These are phyloP conservation scores for Antheraea yamamai DNA, from an alignment of 2,888 invertebrate genomes.

Conservation along the genomic window DNA sequence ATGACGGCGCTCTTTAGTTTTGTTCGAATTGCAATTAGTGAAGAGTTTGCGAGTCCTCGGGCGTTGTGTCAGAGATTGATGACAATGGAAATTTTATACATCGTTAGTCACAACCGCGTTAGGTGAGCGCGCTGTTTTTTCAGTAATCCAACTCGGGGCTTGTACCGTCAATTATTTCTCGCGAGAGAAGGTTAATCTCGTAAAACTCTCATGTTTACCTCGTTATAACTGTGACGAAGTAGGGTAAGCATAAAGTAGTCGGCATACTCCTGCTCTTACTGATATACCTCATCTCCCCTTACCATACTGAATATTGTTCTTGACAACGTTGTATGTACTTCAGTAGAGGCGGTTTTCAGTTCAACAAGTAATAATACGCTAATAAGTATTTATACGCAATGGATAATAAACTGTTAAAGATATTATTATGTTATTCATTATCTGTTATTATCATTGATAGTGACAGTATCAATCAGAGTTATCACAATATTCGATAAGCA, in stretches of 20 bases:
- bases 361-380: too few relatives aligned
- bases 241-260: slow-evolving; percentile 31
- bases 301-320: neutral
- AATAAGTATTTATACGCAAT: too few relatives aligned
- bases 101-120: slow-evolving; percentile 79
- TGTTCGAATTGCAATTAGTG: slow-evolving; percentile 82
- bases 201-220: slow-evolving; percentile 12
- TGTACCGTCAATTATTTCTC: slow-evolving; percentile 61
- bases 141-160: slow-evolving; percentile 69
- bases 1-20: slow-evolving; percentile 79
- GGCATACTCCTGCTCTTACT: neutral
- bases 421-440: too few relatives aligned
- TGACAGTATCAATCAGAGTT: too few relatives aligned
- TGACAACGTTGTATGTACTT: neutral
- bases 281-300: neutral
- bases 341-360: neutral
- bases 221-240: slow-evolving; percentile 31
- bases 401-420: too few relatives aligned
- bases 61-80: slow-evolving; percentile 81
- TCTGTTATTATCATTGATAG: too few relatives aligned
- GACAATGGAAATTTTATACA: slow-evolving; percentile 82
- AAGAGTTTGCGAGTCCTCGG: slow-evolving; percentile 78
- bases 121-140: slow-evolving; percentile 75
- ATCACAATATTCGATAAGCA: too few relatives aligned
- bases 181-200: slow-evolving; percentile 46